A percentile compares a stretch with the other conserved stretches of the same genome.
Conservation (phyloP, 1,140 invertebrate species). For the Drosophila subpulchrella region DNA sequence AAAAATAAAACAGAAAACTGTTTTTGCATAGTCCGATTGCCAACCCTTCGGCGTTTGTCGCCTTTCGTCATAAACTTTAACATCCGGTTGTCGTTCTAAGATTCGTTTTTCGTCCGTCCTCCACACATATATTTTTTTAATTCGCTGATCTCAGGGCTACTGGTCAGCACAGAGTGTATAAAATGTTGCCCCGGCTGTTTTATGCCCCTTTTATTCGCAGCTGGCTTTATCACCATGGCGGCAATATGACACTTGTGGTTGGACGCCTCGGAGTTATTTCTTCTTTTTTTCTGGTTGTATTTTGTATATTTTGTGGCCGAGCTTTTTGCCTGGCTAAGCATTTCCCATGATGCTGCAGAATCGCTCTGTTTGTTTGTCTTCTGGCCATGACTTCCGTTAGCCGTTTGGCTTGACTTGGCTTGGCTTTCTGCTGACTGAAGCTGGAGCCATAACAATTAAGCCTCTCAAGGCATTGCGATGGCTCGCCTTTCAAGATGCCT, state of each 20-base stretch:
- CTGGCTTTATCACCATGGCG: conserved; percentile 58
- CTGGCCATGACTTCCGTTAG: conserved; percentile 79
- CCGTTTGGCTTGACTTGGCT: conserved; percentile 49
- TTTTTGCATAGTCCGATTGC: conserved; percentile 53
- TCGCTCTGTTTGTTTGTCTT: conserved; percentile 77
- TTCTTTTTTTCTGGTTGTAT: not conserved
- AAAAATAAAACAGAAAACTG: conserved; percentile 58
- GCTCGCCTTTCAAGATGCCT: conserved; percentile 58
- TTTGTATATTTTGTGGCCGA: conserved; percentile 20
- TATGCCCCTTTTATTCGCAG: conserved; percentile 48
- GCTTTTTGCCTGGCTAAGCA: conserved; percentile 68
- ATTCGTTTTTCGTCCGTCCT: conserved; percentile 41
- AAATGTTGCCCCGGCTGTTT: conserved; percentile 68
- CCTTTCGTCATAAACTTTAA: conserved; percentile 65
- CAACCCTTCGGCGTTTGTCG: conserved; percentile 42
- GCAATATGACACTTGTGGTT: conserved; percentile 82
- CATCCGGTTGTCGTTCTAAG: conserved; percentile 80
- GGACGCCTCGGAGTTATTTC: conserved; percentile 50
- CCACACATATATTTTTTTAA: conserved; percentile 43
- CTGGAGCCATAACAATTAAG: conserved; percentile 43
- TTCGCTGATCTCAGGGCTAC: conserved; percentile 72
- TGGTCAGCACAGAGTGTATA: conserved; percentile 65
- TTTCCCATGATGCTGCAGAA: conserved; percentile 82
- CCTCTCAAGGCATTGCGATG: conserved; percentile 46
- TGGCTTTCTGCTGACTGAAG: conserved; percentile 59